Evolutionary conservation across 1,140 invertebrate species (phyloP), one percentile per base, ranked within the genome.

Genomic region (Stegodyphus dumicola): DNA sequence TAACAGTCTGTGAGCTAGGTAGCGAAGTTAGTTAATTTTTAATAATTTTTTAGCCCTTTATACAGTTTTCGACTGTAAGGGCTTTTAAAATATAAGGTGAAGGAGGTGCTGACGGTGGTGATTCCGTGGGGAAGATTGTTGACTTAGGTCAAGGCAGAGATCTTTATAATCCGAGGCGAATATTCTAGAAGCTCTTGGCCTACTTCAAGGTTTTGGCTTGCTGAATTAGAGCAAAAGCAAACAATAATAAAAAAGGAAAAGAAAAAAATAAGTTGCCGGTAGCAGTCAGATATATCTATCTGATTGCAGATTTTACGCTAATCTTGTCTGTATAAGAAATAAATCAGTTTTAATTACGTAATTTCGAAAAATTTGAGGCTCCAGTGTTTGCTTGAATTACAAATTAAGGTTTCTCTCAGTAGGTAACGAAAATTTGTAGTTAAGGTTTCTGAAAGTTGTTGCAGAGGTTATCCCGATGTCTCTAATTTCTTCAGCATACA

Each of bases 171-270:
- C 17, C 15, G 9, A 33, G 33, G 13, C 6, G 76, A 79, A 79
- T 10, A 48, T 79, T 79, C 77, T 66, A 79, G 77, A 79, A 79
- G 18, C 51, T 79, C 65, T 79, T 70, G 77, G 77, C 77, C 77
- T 79, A 69, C 51, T 69, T 79, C 65, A 18, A 79, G 51, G 5
- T 64, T 54, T 33, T 33, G 33, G 33, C 33, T 33, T 33, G 33
- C 33, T 3, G 33, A 1, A 33, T 33, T 33, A 33, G 33, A 33
- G 33, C 33, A 33, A 33, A 33, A 33, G 33, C 3, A 33, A 33
- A 33, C 33, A 33, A 33, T 33, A 33, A 33, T 33, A 33, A 33
- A 33, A 33, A 33, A 33, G 3, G 60, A 3, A 33, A 33, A 33
- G 3, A 3, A 33, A 33, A 33, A 33, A 33, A 33, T 33, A 33